Evolutionary conservation across 2,888 invertebrate species (phyloP), one percentile per base, ranked within the genome.

Genomic region (Drosophila monieri): DNA sequence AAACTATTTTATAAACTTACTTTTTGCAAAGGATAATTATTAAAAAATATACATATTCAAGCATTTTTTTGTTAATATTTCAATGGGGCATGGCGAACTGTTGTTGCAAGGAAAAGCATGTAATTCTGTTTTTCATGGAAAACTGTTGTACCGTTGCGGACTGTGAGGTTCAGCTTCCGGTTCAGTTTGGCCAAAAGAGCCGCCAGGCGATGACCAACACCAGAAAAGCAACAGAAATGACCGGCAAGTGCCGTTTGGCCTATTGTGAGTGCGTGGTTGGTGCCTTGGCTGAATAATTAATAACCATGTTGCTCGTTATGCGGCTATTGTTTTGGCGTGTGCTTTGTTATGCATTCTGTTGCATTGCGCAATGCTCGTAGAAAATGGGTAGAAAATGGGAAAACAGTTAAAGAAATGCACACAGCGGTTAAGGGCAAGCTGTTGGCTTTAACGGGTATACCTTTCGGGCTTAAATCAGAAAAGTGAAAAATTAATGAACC

Each of bases 281-380:
- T 80, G 80, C 75, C 80, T 75, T 64, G 74, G 49, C 39, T 72
- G 75, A 78, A 85, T 85, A 79, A 85, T 79, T 81, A 77, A 81
- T 77, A 85, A 79, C 73, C 74, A 68, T 71, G 69, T 56, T 68
- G 76, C 75, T 77, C 68, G 81, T 81, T 78, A 67, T 73, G 71
- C 52, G 67, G 55, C 73, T 49, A 77, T 81, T 81, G 81, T 81
- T 59, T 78, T 73, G 73, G 48, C 49, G 18, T 56, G 59, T 59
- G 73, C 74, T 74, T 67, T 77, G 77, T 81, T 85, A 67, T 73
- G 70, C 67, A 85, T 81, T 84, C 81, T 80, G 85, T 77, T 81
- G 81, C 80, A 81, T 80, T 81, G 78, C 71, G 77, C 85, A 77
- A 81, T 60, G 41, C 18, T 51, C 8, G 55, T 54, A 37, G 43